phyloP scores from a whole-genome alignment of 2,797 vertebrate species.

The Enteromius paludinosus region DNA sequence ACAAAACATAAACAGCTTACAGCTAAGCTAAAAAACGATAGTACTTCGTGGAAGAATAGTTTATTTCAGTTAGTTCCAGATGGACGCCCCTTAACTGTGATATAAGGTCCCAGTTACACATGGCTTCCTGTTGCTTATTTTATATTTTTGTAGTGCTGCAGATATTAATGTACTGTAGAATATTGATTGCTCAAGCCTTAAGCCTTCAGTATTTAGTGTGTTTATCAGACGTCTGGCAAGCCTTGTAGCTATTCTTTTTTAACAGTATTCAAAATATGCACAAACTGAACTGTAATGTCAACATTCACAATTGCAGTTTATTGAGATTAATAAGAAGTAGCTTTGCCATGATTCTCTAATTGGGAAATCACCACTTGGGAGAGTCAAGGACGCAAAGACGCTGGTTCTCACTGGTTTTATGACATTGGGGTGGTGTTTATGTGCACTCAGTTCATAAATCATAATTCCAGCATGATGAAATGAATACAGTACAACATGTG shows the following conservation, averaged over 20 bases:
- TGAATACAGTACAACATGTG: neutral
- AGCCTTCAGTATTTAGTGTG: neutral
- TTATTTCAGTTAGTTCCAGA: neutral
- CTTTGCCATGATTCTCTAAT: neutral
- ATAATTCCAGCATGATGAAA: neutral
- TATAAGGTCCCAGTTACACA: neutral
- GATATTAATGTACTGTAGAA: neutral
- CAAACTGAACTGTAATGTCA: neutral
- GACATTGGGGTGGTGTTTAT: neutral
- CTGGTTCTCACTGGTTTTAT: neutral
- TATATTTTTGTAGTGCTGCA: neutral
- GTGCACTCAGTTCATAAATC: conserved; percentile 16
- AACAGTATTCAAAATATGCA: conserved; percentile 3
- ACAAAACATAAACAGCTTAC: neutral
- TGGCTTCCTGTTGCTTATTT: neutral
- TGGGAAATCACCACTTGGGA: neutral
- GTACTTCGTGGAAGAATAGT: neutral
- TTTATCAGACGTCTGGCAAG: neutral
- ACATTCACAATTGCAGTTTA: neutral
- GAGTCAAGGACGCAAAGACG: neutral
- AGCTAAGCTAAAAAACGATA: neutral
- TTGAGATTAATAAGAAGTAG: conserved; percentile 12
- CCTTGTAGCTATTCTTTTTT: neutral
- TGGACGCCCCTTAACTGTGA: neutral
- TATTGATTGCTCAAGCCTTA: neutral